Evolutionary conservation across 1,140 invertebrate species (phyloP).

Genomic region (Trialeurodes vaporariorum): DNA sequence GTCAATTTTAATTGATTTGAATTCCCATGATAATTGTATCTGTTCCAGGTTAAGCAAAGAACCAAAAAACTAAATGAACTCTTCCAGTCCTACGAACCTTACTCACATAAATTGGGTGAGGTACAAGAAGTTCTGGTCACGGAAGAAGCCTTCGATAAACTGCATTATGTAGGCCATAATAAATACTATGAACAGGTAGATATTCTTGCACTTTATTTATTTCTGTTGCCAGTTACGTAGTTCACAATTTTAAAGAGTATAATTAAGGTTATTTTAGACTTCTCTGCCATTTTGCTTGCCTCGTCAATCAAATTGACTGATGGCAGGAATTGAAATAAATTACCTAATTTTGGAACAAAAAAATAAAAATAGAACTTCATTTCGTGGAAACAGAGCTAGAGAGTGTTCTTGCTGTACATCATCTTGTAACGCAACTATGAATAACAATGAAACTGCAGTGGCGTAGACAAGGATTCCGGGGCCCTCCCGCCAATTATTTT

Average conservation of each 20-base stretch:
- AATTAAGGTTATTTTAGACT: too few relatives aligned
- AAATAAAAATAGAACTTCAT: background rate
- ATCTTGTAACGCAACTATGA: too few relatives aligned
- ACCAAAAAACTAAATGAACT: constrained; percentile 81
- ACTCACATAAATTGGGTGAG: constrained; percentile 61
- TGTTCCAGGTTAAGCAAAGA: constrained; percentile 64
- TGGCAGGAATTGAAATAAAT: too few relatives aligned
- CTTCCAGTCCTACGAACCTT: constrained; percentile 84
- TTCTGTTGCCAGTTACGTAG: too few relatives aligned
- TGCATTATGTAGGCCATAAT: constrained; percentile 89
- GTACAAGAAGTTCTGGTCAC: constrained; percentile 78
- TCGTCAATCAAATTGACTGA: too few relatives aligned
- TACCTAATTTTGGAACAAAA: constrained; percentile 10
- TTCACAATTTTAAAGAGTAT: too few relatives aligned
- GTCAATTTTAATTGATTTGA: constrained; percentile 6
- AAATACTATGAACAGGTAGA: constrained; percentile 88
- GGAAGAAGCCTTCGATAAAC: constrained; percentile 82
- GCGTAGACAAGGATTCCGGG: too few relatives aligned
- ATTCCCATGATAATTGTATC: constrained; percentile 8
- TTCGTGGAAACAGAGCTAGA: constrained; percentile 10
- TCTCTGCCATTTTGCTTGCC: too few relatives aligned
- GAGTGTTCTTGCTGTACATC: too few relatives aligned
- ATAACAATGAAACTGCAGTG: too few relatives aligned
- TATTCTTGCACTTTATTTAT: too few relatives aligned
- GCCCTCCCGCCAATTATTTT: too few relatives aligned